Base-by-base conservation (phyloP, 2,888 invertebrate species). In the Dione juno region DNA sequence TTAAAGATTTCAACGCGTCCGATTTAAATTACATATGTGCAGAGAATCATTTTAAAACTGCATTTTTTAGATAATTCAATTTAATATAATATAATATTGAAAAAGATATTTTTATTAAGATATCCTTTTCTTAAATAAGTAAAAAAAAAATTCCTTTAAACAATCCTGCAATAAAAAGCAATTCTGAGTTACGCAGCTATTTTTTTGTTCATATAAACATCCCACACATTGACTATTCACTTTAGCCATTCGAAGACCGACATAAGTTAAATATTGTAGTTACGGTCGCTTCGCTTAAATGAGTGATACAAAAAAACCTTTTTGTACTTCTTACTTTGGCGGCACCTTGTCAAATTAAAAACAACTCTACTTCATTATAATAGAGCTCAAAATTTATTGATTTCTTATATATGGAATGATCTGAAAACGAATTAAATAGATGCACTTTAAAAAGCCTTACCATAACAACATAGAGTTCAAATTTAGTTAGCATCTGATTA, bases 281-380 rank as follows among this genome's bases (percentile, higher is more conserved):
- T 61, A 61, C 61, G 45, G 45, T 61, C 61, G 61, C 45, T 45
- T 45, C 61, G 61, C 28, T 61, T 61, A 61, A 61, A 61, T 61
- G 28, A 61, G 10, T 45, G 61, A 61, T 45, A 61, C 28, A 61
- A 61, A 45, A 61, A 45, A n/a, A 10, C 11, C 45, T 61, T 61
- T 61, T 61, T 45, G 43, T 61, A 61, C 28, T 41, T 41, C 19
- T 61, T 45, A 45, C 61, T 45, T 45, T 61, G 61, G 61, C 61
- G 61, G 61, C 28, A 61, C 6, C 7, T 1, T 7, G 7, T 3
- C 28, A 8, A 41, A 43, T 11, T 43, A 16, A 61, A 61, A 61
- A 28, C 11, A 21, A 45, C 45, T 16, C 28, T 61, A 45, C 28
- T 1, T 3, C 11, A 61, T 2, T 0, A 3, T 0, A 10, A 61